Evolutionary conservation across 2,888 invertebrate genomes (phyloP), one percentile per base, ranked within the genome.

Genomic region (Neocrepidodera transversa): DNA sequence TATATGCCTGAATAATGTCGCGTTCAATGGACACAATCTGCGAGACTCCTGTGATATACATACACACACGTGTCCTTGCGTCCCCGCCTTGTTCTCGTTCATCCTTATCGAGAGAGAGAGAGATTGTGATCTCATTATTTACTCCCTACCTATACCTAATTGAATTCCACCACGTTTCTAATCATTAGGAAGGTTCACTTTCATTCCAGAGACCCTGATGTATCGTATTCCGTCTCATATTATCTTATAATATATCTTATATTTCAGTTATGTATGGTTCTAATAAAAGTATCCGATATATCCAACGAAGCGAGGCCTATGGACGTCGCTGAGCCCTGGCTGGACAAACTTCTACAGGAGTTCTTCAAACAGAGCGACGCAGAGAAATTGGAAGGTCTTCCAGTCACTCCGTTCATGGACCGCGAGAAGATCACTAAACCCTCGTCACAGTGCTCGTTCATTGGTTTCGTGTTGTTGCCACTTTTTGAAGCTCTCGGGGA

Each of bases 321-420:
- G 86, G 89, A 90, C 70, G 90, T 92, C 6, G 91, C 92, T 1
- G 91, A 92, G 68, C 91, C 91, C 0, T 92, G 92, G 92, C 78
- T 91, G 62, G 92, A 92, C 74, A 85, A 88, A 58, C 82, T 92
- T 36, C 81, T 89, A 26, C 86, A 87, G 71, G 86, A 90, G 76
- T 90, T 90, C 75, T 90, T 90, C 76, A 88, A 88, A 69, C 90
- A 90, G 78, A 89, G 90, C 76, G 92, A 92, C 68, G 87, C 89
- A 2, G 92, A 92, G 77, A 91, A 91, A 74, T 82, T 89, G 20
- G 91, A 91, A 78, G 92, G 92, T 7, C 81, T 92, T 63, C 92
- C 92, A 2, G 91, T 92, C 20, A 91, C 92, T 18, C 91, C 92
- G 0, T 92, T 92, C 76, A 92, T 92, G 92, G 92, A 92, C 78